phyloP scores from a whole-genome alignment of 2,113 vertebrate species.

The Thryonomys swinderianus region DNA sequence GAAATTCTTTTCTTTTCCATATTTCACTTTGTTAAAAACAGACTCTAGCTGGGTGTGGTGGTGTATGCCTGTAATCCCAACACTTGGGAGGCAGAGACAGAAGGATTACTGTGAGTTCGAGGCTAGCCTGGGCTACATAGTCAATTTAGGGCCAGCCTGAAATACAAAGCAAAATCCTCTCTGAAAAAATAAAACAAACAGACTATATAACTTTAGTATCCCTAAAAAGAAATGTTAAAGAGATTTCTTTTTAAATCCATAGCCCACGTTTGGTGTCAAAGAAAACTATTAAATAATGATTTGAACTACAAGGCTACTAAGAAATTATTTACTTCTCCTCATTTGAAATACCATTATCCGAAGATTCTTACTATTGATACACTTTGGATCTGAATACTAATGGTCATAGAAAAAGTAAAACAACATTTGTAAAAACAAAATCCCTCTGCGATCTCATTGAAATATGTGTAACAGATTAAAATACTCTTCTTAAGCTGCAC shows the following conservation, averaged over 20 bases:
- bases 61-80: too few species aligned
- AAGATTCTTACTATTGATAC: background rate
- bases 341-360: background rate
- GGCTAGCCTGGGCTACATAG: too few species aligned
- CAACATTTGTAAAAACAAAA: background rate
- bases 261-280: background rate
- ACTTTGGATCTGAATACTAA: background rate
- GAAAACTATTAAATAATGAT: constrained; percentile 15
- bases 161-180: too few species aligned
- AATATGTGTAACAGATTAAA: background rate
- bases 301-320: background rate
- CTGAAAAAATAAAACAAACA: too few species aligned
- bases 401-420: constrained; percentile 15
- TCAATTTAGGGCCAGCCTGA: too few species aligned
- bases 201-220: background rate
- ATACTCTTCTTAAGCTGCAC: background rate
- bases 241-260: background rate
- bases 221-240: constrained; percentile 21
- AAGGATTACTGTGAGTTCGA: too few species aligned
- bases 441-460: background rate
- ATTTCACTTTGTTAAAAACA: background rate
- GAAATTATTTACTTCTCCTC: background rate
- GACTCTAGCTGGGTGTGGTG: background rate
- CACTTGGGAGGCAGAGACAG: too few species aligned
- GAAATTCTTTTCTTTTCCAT: background rate